Conservation (phyloP, 2,797 vertebrate genomes). For the Aphelocoma californica region DNA sequence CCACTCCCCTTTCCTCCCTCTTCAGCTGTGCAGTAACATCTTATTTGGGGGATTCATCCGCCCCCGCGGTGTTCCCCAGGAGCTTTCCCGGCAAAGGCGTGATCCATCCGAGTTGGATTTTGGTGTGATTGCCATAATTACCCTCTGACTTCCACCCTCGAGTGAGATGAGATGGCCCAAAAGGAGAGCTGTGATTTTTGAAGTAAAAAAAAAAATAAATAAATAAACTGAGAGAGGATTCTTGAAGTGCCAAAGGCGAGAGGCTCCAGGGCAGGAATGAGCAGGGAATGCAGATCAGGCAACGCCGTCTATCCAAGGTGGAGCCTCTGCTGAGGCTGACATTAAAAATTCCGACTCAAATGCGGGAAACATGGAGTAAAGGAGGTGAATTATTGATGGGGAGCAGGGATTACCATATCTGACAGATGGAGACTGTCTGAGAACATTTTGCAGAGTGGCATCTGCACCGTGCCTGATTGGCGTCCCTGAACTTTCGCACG, state of each 20-base stretch:
- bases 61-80: neutral
- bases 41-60: neutral
- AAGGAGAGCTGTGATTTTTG: neutral
- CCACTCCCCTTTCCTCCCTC: neutral
- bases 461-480: neutral
- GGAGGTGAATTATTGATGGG: slow-evolving; percentile 14
- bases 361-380: neutral
- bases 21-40: neutral
- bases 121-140: neutral
- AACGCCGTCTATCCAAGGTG: neutral
- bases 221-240: neutral
- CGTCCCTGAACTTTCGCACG: slow-evolving; percentile 24
- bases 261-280: neutral
- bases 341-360: neutral
- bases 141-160: neutral
- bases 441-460: slow-evolving; percentile 15
- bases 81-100: neutral
- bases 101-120: neutral
- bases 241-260: neutral
- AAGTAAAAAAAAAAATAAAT: neutral
- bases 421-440: slow-evolving; percentile 66
- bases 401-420: slow-evolving; percentile 20
- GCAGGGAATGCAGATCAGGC: neutral
- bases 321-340: neutral
- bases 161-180: neutral